Percentiles rank a stretch among this genome's conserved stretches.
Evolutionary conservation across 1,140 invertebrate genomes (phyloP).

Genomic region (Bombus difficillimus): DNA sequence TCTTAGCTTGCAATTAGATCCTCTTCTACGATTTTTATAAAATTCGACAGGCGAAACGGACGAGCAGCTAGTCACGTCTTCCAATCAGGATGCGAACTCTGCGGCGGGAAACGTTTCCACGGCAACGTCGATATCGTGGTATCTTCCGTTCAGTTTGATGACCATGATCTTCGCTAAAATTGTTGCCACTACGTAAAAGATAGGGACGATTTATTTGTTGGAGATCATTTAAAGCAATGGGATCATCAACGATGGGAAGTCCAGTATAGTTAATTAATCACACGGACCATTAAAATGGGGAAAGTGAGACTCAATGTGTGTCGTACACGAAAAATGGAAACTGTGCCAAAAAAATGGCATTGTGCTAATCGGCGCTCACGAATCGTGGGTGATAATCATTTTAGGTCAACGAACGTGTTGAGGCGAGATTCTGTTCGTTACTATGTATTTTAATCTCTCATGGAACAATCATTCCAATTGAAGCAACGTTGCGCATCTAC

Average conservation of each 20-base stretch:
- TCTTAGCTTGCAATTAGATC: background rate
- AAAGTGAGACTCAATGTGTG: slow-evolving; percentile 1
- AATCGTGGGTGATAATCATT: background rate
- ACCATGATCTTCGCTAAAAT: slow-evolving; percentile 66
- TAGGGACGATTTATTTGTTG: background rate
- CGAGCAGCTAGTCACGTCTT: slow-evolving; percentile 76
- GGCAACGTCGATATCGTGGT: slow-evolving; percentile 48
- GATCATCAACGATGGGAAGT: slow-evolving; percentile 1
- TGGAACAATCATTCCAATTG: slow-evolving; percentile 43
- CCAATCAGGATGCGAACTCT: slow-evolving; percentile 70
- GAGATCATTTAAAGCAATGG: slow-evolving; percentile 13
- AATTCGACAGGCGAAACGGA: slow-evolving; percentile 76
- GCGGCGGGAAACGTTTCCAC: slow-evolving; percentile 42
- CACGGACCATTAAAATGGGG: slow-evolving; percentile 21
- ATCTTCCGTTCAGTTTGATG: slow-evolving; percentile 61
- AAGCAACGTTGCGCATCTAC: slow-evolving; percentile 13
- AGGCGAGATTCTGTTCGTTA: slow-evolving; percentile 7
- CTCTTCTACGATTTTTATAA: slow-evolving; percentile 43
- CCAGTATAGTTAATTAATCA: background rate
- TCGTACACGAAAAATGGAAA: background rate
- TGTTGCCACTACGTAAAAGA: slow-evolving; percentile 65
- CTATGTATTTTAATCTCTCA: slow-evolving; percentile 12
- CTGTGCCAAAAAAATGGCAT: slow-evolving; percentile 45
- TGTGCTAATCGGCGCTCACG: slow-evolving; percentile 6
- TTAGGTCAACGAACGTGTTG: background rate